Conservation (phyloP, 2,888 invertebrate species). For the Willowsia nigromaculata region DNA sequence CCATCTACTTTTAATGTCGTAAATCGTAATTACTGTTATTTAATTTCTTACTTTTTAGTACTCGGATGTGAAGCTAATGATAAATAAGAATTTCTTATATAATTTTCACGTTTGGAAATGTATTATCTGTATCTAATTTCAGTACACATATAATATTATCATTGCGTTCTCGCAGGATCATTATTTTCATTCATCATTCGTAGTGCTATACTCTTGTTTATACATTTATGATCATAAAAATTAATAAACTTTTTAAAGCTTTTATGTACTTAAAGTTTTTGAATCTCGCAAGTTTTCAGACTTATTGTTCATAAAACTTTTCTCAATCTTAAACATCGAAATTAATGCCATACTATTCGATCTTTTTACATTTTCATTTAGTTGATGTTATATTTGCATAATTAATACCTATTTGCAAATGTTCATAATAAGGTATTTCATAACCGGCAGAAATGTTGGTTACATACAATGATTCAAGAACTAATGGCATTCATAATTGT, state of each 20-base stretch:
- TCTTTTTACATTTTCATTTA: too few relatives aligned
- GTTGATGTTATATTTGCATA: too few relatives aligned
- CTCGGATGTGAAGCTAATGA: neutral
- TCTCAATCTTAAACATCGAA: too few relatives aligned
- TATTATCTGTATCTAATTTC: neutral
- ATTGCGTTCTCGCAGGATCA: neutral
- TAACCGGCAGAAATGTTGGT: too few relatives aligned
- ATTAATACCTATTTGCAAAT: too few relatives aligned
- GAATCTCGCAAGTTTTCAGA: neutral
- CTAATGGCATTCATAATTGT: too few relatives aligned
- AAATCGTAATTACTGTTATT: neutral
- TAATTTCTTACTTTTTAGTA: constrained; percentile 47
- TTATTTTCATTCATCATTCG: neutral
- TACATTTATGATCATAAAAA: neutral
- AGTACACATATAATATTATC: neutral
- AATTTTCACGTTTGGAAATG: neutral
- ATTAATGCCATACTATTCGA: too few relatives aligned
- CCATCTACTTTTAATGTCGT: neutral
- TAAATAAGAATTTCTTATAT: neutral
- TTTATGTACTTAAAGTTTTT: constrained; percentile 12
- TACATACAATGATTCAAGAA: too few relatives aligned
- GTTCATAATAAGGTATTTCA: too few relatives aligned
- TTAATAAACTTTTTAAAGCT: constrained; percentile 24
- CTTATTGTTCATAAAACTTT: too few relatives aligned
- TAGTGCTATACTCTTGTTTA: constrained; percentile 11